Conservation (phyloP, 2,113 vertebrate genomes). For the Saimiri boliviensis region DNA sequence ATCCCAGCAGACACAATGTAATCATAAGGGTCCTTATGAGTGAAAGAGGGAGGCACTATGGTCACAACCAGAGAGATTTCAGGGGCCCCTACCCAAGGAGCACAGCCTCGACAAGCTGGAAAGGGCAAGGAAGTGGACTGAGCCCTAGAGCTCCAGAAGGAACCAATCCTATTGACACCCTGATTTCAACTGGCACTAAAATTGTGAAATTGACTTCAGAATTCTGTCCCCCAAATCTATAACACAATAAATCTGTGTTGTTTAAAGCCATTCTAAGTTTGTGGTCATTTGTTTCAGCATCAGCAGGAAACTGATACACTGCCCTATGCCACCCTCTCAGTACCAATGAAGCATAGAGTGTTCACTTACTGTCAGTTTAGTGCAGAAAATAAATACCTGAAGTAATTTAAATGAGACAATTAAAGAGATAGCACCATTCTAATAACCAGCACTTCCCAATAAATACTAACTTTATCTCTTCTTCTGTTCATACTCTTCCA, state of each 20-base stretch:
- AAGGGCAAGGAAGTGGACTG: not conserved
- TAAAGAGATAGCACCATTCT: not conserved
- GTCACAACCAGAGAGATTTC: not conserved
- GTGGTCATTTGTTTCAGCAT: not conserved
- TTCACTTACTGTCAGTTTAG: fast-evolving
- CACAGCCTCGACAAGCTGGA: not conserved
- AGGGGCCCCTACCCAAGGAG: not conserved
- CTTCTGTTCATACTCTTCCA: not conserved
- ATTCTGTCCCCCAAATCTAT: not conserved
- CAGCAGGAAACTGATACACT: not conserved
- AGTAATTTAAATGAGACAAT: not conserved
- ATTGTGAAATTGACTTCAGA: not conserved
- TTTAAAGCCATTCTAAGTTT: not conserved
- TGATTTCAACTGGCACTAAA: not conserved
- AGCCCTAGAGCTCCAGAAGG: not conserved
- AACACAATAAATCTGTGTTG: fast-evolving
- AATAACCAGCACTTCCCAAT: fast-evolving
- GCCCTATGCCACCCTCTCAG: not conserved
- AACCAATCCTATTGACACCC: not conserved
- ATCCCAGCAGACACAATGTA: fast-evolving
- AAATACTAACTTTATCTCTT: not conserved
- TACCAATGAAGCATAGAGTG: not conserved
- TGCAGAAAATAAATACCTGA: not conserved
- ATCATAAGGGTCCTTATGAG: not conserved
- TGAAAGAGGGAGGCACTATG: not conserved